A percentile compares a stretch with the other conserved stretches of the same genome.
Conservation (phyloP, 2,113 vertebrate species). For the Tetrax tetrax region DNA sequence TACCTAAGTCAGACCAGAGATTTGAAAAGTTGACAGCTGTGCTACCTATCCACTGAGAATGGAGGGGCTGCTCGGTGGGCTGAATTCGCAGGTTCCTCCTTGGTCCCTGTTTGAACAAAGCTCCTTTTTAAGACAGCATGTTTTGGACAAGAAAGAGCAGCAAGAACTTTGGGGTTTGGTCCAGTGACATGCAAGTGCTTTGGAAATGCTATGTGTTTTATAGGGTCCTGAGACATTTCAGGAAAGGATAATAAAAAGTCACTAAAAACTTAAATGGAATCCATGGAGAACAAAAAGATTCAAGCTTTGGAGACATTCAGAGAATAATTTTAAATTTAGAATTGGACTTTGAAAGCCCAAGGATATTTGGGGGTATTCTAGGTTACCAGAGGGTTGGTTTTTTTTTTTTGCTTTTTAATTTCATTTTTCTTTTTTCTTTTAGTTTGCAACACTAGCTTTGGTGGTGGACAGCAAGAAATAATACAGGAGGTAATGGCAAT, state of each 20-base stretch:
- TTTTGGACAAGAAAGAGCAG: not conserved
- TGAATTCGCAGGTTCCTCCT: not conserved
- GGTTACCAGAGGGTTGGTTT: not conserved
- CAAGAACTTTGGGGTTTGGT: not conserved
- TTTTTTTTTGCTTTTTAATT: too few relatives aligned
- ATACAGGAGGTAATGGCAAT: not conserved
- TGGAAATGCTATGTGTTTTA: not conserved
- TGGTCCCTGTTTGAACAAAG: not conserved
- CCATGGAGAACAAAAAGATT: not conserved
- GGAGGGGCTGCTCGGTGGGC: accelerated
- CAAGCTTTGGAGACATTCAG: not conserved
- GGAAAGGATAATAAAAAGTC: not conserved
- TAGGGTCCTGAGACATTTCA: not conserved
- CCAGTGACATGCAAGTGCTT: not conserved
- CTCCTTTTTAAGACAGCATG: not conserved
- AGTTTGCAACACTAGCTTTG: not conserved
- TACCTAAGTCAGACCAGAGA: not conserved
- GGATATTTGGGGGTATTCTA: not conserved
- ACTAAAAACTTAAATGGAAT: not conserved
- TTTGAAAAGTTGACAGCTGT: not conserved
- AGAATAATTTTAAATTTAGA: not conserved
- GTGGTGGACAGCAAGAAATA: not conserved
- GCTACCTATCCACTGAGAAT: not conserved
- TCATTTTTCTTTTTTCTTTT: not conserved
- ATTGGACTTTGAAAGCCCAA: not conserved